Base-by-base conservation (phyloP, 2,113 vertebrate species). In the Xenopus borealis region DNA sequence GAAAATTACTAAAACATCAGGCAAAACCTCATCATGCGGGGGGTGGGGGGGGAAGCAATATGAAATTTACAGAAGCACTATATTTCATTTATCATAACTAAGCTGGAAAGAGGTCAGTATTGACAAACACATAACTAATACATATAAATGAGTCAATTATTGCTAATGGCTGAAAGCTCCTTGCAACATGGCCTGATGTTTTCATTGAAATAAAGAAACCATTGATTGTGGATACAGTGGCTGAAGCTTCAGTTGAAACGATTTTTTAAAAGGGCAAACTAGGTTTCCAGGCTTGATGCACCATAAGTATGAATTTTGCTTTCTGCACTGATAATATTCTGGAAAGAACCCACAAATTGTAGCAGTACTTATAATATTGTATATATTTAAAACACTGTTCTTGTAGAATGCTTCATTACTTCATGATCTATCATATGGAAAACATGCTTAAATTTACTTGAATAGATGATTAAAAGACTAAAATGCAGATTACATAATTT, bases 91-190 rank as follows among this genome's bases (percentile, higher is more conserved):
- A 91, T 95, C 88, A 83, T 83, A 85, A 83, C 81, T 77, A 87
- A 83, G 75, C 85, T 87, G 86, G 89, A 85, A 88, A 79, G 85
- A 85, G 79, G 72, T 78, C 3, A 71, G 78, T 80, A 86, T 78
- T 89, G 86, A 91, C 79, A 89, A 90, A 92, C 81, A 82, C 73
- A 84, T 79, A 87, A 86, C 82, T 89, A 87, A 92, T 69, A 82
- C 82, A 86, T 89, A 91, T 85, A 89, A 92, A 93, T 88, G 86
- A 91, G 75, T 69, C 86, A 89, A 89, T 89, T 90, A 89, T 78
- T 83, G 84, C 80, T 84, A 83, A 87, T 63, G 62, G 83, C 77
- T 76, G 82, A 83, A 84, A 80, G 79, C 87, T 89, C 82, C 79
- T 78, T 82, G 80, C 71, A 83, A 69, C 67, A 80, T 62, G 83